Base-by-base conservation (phyloP, 2,797 vertebrate species). In the Chloroceryle amazona region DNA sequence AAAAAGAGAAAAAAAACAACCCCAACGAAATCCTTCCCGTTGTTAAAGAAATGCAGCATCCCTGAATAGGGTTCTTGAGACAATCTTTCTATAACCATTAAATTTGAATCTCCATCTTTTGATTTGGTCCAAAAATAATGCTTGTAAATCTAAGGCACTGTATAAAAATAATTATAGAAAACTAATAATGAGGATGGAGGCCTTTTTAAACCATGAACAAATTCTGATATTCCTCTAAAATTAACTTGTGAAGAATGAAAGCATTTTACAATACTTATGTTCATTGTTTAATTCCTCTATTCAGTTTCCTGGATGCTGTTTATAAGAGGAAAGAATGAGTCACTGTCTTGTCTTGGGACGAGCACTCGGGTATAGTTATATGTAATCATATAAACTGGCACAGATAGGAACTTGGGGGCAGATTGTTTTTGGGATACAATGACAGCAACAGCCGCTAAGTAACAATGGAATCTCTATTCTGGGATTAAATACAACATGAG, bases 221-320 rank as follows among this genome's bases (percentile, higher is more conserved):
- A 78, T 49, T 46, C 41, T 57, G 44, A 65, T 72, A 87, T 58
- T 65, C 23, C 49, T 81, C 76, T 84, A 68, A 89, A 96, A 94
- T 84, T 89, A 90, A 68, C 89, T 90, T 10, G 4, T n/a, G 58
- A 46, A 93, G 83, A 96, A 92, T 57, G 54, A 81, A 29, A 84
- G 54, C 19, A 11, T 86, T 96, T 79, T 84, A 49, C 41, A 58
- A 47, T 63, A 26, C 47, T 90, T 72, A 20, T 25, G 37, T 49
- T 78, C 78, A 67, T 81, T 84, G 94, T 86, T 95, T 75, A 15
- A 35, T 82, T 75, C 66, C 58, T 86, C 60, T 71, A 16, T 84
- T 86, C 86, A 68, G 66, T 62, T 89, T 92, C 86, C 16, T 75
- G 70, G 37, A 13, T 75, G 73, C 39, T 79, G 61, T 81, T 93